Conservation (phyloP, 1,140 invertebrate species). For the Papilio aristodemus region DNA sequence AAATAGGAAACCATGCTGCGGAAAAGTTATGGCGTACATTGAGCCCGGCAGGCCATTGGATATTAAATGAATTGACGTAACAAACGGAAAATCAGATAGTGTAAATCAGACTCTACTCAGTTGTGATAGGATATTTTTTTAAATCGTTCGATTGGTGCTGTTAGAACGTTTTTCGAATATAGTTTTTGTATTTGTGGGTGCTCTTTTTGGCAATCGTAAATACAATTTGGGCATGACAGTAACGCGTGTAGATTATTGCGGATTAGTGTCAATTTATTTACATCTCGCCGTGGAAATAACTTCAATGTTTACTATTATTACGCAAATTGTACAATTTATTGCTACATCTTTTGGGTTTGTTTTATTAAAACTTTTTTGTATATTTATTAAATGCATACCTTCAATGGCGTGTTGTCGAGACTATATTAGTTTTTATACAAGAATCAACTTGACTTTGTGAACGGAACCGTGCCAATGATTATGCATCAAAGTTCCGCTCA, state of each 20-base stretch:
- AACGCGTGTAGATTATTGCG: slow-evolving; percentile 19
- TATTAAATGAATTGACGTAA: not conserved
- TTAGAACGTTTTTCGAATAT: not conserved
- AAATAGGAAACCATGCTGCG: slow-evolving; percentile 40
- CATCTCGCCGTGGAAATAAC: not conserved
- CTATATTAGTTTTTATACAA: no score
- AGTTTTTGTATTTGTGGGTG: not conserved
- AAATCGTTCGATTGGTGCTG: not conserved
- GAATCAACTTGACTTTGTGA: no score
- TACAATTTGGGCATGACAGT: slow-evolving; percentile 21
- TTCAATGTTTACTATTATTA: not conserved
- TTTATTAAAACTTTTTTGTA: not conserved
- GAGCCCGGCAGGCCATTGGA: not conserved
- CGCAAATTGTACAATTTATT: not conserved
- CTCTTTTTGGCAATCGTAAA: slow-evolving; percentile 27
- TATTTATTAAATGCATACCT: no score
- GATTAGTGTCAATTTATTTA: slow-evolving; percentile 27
- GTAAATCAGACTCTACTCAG: not conserved
- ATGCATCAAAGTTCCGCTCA: no score
- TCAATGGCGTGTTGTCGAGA: no score
- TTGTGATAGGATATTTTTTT: not conserved
- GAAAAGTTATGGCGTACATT: slow-evolving; percentile 33
- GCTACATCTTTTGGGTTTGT: not conserved
- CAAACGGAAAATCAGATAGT: not conserved
- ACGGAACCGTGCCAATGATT: no score